A percentile compares a stretch with the other conserved stretches of the same genome.
Evolutionary conservation across 2,888 invertebrate species (phyloP).

Genomic region (Anthophora plumipes): DNA sequence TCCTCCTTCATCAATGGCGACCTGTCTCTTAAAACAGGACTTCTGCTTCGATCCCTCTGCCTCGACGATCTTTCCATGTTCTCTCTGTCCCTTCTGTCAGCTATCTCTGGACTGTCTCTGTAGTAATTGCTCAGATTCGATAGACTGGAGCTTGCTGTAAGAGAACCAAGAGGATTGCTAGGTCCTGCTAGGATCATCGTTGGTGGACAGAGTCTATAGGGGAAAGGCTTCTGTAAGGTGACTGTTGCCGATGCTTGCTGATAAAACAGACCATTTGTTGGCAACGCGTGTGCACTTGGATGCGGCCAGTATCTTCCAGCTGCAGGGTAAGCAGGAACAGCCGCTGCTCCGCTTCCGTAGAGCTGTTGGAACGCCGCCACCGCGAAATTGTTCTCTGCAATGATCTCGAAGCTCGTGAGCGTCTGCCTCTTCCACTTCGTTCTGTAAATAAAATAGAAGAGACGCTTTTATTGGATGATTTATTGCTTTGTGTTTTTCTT

Average conservation of each 20-base stretch:
- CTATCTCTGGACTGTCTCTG: conserved; percentile 79
- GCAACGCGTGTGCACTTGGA: conserved; percentile 86
- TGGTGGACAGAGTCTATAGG: conserved; percentile 87
- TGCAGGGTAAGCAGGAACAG: conserved; percentile 79
- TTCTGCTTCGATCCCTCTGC: conserved; percentile 79
- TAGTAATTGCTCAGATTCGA: conserved; percentile 81
- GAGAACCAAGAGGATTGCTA: conserved; percentile 88
- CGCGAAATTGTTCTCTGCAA: conserved; percentile 99
- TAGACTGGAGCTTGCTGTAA: conserved; percentile 88
- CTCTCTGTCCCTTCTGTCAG: conserved; percentile 72
- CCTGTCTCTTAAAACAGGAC: conserved; percentile 74
- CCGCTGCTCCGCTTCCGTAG: conserved; percentile 87
- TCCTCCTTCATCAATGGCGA: conserved; percentile 79
- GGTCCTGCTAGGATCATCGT: conserved; percentile 89
- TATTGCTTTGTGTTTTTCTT: too few species aligned
- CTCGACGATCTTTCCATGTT: conserved; percentile 63
- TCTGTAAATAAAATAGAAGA: conserved; percentile 86
- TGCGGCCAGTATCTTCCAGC: conserved; percentile 83
- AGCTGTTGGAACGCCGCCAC: conserved; percentile 98
- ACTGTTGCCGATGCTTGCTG: conserved; percentile 91
- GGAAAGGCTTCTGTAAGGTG: conserved; percentile 94
- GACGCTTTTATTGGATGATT: conserved; percentile 20
- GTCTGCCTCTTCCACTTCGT: conserved; percentile 99
- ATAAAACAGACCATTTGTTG: conserved; percentile 91
- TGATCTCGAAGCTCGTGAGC: conserved; percentile 97